These are phyloP conservation scores for Machaerirhynchus nigripectus DNA, from an alignment of 2,113 vertebrate species.

Conservation along the genomic window DNA sequence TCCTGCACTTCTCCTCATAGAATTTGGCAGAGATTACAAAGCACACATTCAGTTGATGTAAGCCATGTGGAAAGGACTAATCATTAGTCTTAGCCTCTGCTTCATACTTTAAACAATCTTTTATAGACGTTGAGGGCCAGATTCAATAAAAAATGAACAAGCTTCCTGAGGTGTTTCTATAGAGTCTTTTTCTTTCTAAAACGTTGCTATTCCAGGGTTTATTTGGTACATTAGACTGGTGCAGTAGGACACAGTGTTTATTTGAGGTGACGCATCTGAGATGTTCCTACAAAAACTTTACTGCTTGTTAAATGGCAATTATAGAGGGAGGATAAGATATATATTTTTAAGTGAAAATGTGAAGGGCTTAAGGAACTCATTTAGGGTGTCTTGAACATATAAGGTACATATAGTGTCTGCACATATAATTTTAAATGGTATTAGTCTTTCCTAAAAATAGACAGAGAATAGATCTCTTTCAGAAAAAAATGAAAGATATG, in stretches of 20 bases:
- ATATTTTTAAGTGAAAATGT: neutral
- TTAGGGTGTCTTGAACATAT: neutral
- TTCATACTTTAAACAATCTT: neutral
- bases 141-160: neutral
- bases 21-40: constrained; percentile 10
- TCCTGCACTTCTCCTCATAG: neutral
- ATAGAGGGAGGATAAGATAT: neutral
- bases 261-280: neutral
- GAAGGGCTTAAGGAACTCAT: neutral
- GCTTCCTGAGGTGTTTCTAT: neutral
- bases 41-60: neutral
- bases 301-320: neutral
- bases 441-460: neutral
- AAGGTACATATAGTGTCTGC: neutral
- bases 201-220: neutral
- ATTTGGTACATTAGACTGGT: neutral
- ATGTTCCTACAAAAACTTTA: neutral
- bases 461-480: neutral
- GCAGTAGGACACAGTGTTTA: neutral
- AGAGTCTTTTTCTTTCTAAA: neutral
- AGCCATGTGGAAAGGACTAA: neutral
- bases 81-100: neutral
- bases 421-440: neutral
- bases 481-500: neutral
- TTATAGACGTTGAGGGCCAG: neutral